Conservation (phyloP, 2,888 invertebrate genomes). For the Lasioglossum zephyrum region DNA sequence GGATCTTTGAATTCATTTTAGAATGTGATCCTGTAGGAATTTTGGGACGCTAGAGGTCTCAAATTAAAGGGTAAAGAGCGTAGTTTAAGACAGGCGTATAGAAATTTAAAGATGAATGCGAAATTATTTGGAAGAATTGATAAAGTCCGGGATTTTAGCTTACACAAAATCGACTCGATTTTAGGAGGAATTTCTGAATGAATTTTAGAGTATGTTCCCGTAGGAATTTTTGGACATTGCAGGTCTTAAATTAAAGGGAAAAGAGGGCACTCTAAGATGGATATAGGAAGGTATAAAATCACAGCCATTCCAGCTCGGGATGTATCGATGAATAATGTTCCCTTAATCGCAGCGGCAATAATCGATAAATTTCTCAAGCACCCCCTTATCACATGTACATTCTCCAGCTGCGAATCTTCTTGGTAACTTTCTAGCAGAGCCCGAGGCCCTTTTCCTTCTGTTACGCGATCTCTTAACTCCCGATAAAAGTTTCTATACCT, state of each 20-base stretch:
- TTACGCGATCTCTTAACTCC: constrained; percentile 73
- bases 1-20: background rate
- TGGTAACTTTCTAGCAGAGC: constrained; percentile 45
- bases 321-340: background rate
- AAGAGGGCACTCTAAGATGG: background rate
- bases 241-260: too few species aligned
- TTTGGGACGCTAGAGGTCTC: background rate
- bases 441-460: constrained; percentile 67
- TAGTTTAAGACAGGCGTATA: background rate
- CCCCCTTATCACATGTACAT: background rate
- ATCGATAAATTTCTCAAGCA: constrained; percentile 4
- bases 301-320: too few species aligned
- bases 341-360: constrained; percentile 1
- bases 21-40: background rate
- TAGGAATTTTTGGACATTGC: too few species aligned
- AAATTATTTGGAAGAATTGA: too few species aligned
- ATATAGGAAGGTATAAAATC: too few species aligned
- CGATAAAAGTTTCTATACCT: constrained; percentile 51
- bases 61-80: background rate
- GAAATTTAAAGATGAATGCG: too few species aligned
- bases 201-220: too few species aligned
- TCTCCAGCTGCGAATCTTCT: background rate
- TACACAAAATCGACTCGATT: too few species aligned
- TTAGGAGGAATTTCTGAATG: too few species aligned
- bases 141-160: too few species aligned